Evolutionary conservation across 1,140 invertebrate species (phyloP), one percentile per base, ranked within the genome.

Genomic region (Cyrtorhinus lividipennis): DNA sequence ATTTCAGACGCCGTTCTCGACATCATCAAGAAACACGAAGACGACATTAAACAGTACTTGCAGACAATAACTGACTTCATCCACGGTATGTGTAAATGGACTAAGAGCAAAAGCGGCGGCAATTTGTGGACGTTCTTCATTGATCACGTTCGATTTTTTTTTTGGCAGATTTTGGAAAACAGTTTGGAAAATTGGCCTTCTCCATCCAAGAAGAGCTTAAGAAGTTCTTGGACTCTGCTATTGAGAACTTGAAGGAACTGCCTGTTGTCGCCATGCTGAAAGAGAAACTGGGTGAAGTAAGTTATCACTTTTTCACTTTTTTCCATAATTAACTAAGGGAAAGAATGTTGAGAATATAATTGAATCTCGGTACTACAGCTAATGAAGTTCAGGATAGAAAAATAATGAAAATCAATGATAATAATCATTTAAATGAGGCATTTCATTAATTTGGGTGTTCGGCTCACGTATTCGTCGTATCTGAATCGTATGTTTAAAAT

Each of bases 1-100:
- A 77, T 80, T 62, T 18, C 70, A 46, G 12, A 69, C 66, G 45
- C 13, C n/a, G 27, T 67, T 2, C 62, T 71, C 1, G 67, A 73
- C 2, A 66, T 22, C 48, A 68, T 56, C 63, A 68, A 63, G 46
- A 72, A 78, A 62, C 78, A 83, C 68, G 81, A 83, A 65, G 78
- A 80, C 2, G 82, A 85, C 65, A 69, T 89, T 1, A 80, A 87
- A 62, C 80, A 83, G 64, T 71, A 86, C 13, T 72, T 78, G 25
- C 76, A 77, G 27, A 68, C 76, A 0, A 66, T 81, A 1, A 73
- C 76, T 0, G 80, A 82, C 64, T 68, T 80, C 15, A 67, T 78
- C 26, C 76, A 76, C 61, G 77, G 76, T 76, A 66, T n/a, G n/a
- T n/a, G n/a, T n/a, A n/a, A n/a, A n/a, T 69, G n/a, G n/a, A n/a